Conservation (phyloP, 2,113 vertebrate genomes). For the Poeciliopsis retropinna region DNA sequence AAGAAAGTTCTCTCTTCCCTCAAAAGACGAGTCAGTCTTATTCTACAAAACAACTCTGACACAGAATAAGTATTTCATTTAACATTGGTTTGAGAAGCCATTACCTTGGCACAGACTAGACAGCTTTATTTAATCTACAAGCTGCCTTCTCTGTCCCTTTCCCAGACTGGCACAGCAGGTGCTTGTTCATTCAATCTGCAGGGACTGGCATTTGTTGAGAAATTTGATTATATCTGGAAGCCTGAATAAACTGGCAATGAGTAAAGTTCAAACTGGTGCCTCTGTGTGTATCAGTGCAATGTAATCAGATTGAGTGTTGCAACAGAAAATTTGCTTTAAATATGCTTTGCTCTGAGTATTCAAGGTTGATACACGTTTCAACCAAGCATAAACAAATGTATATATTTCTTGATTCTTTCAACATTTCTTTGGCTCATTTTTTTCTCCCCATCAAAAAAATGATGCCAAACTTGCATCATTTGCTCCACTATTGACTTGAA, state of each 20-base stretch:
- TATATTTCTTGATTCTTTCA: conserved; percentile 1
- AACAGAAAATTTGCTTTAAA: not conserved
- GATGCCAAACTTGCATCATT: conserved; percentile 22
- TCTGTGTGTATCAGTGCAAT: conserved; percentile 30
- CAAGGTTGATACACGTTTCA: conserved; percentile 12
- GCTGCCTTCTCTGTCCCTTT: conserved; percentile 69
- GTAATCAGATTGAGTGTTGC: conserved; percentile 28
- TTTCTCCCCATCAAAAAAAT: conserved; percentile 31
- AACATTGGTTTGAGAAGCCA: conserved; percentile 72
- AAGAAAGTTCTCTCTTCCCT: conserved; percentile 21
- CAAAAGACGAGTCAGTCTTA: conserved; percentile 39
- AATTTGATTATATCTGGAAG: conserved; percentile 73
- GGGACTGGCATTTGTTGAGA: conserved; percentile 55
- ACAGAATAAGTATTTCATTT: conserved; percentile 72
- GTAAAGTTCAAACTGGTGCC: conserved; percentile 58
- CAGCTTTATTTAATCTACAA: conserved; percentile 79
- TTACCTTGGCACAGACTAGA: conserved; percentile 75
- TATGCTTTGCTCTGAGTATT: not conserved
- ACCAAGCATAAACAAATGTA: not conserved
- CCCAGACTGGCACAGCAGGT: conserved; percentile 71
- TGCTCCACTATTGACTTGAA: conserved; percentile 36
- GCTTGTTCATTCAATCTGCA: conserved; percentile 73
- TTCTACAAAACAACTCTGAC: conserved; percentile 70
- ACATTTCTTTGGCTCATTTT: not conserved
- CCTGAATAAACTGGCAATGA: conserved; percentile 54